phyloP scores from a whole-genome alignment of 2,888 invertebrate species.

The Coenonympha glycerion region DNA sequence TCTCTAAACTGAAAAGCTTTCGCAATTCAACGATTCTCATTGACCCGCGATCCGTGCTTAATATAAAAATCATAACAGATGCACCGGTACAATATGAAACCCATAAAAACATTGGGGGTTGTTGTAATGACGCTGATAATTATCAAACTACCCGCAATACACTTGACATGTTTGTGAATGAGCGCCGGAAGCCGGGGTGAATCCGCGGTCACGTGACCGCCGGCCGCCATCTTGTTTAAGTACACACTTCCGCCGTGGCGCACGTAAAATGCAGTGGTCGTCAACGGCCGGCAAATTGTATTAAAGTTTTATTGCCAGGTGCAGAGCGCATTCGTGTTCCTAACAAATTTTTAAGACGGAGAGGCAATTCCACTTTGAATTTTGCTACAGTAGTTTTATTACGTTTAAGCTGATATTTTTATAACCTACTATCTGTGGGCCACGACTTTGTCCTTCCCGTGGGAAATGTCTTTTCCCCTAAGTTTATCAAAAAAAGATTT shows the following conservation, averaged over 20 bases:
- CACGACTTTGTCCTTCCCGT: too few relatives aligned
- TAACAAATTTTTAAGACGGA: slow-evolving; percentile 30
- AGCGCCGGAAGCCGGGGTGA: slow-evolving; percentile 68
- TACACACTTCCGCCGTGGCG: slow-evolving; percentile 60
- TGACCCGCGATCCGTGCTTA: not conserved
- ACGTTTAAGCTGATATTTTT: slow-evolving; percentile 2
- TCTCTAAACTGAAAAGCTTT: too few relatives aligned
- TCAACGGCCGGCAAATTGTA: slow-evolving; percentile 45
- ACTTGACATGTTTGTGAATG: slow-evolving; percentile 67
- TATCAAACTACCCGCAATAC: slow-evolving; percentile 66
- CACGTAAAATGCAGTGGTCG: slow-evolving; percentile 48
- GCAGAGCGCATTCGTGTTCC: slow-evolving; percentile 32
- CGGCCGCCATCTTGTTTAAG: slow-evolving; percentile 69
- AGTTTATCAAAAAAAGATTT: too few relatives aligned
- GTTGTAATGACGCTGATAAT: slow-evolving; percentile 55
- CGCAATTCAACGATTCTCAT: not conserved
- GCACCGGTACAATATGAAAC: slow-evolving; percentile 44
- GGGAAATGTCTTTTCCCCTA: too few relatives aligned
- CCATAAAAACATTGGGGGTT: slow-evolving; percentile 50
- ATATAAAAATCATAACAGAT: slow-evolving; percentile 58
- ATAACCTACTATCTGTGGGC: too few relatives aligned
- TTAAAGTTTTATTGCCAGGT: slow-evolving; percentile 38
- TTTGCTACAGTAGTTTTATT: slow-evolving; percentile 21
- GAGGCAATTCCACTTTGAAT: slow-evolving; percentile 20
- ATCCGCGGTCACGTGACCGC: slow-evolving; percentile 70